A percentile compares a stretch with the other conserved stretches of the same genome.
Evolutionary conservation across 2,888 invertebrate genomes (phyloP).

Genomic region (Stomorhina lunata): DNA sequence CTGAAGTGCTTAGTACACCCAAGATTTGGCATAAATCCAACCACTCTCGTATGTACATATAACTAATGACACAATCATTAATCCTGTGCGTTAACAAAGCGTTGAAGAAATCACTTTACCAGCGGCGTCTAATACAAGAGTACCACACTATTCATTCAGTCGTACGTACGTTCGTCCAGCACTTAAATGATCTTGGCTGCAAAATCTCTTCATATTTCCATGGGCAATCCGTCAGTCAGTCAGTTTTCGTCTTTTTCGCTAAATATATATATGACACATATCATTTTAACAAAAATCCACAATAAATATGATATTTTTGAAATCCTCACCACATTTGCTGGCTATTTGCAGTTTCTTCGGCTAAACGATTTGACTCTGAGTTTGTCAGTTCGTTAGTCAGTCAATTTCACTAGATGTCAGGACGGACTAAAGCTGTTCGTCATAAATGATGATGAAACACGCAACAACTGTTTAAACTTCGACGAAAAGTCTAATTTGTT

Average conservation of each 20-base stretch:
- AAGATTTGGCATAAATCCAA: too few species aligned
- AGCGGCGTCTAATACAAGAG: slow-evolving; percentile 73
- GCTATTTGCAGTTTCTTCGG: too few species aligned
- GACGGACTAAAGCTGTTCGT: slow-evolving; percentile 30
- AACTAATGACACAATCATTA: slow-evolving; percentile 75
- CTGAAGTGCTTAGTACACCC: too few species aligned
- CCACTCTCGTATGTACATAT: slow-evolving; percentile 8
- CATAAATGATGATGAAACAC: slow-evolving; percentile 74
- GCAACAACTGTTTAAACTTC: slow-evolving; percentile 72
- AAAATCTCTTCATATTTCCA: slow-evolving; percentile 31
- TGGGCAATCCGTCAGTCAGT: not conserved
- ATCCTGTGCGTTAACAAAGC: slow-evolving; percentile 77
- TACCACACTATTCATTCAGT: slow-evolving; percentile 49
- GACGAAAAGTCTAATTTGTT: slow-evolving; percentile 72
- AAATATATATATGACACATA: slow-evolving; percentile 31
- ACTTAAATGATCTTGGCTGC: slow-evolving; percentile 41
- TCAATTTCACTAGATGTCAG: not conserved
- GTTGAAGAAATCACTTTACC: slow-evolving; percentile 79
- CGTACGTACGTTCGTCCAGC: too few species aligned
- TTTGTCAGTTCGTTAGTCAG: not conserved
- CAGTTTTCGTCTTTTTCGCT: not conserved
- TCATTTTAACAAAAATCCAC: slow-evolving; percentile 40
- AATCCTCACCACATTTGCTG: slow-evolving; percentile 27
- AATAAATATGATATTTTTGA: slow-evolving; percentile 38
- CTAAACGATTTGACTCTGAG: not conserved